phyloP scores from a whole-genome alignment of 2,113 vertebrate genomes.

The Narcine bancroftii region DNA sequence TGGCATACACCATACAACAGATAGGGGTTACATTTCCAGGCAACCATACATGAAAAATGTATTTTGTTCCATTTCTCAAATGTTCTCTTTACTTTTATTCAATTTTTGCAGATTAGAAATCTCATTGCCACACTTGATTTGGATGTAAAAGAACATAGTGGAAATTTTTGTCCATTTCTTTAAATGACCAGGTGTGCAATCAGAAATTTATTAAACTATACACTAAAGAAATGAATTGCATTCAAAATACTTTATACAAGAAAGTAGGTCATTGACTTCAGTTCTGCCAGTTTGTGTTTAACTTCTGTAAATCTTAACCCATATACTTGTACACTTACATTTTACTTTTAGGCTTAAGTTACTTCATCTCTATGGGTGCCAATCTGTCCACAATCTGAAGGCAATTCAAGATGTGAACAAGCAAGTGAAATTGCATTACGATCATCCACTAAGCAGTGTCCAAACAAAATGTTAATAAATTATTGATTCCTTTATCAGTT shows the following conservation, averaged over 20 bases:
- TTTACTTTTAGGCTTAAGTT: conserved; percentile 48
- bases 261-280: too few species aligned
- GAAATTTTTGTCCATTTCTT: background rate
- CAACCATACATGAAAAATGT: background rate
- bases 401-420: conserved; percentile 48
- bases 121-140: too few species aligned
- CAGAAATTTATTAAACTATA: background rate
- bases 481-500: background rate
- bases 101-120: background rate
- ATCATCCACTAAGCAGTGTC: conserved; percentile 37
- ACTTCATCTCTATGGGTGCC: conserved; percentile 52
- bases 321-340: background rate
- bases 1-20: too few species aligned
- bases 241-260: background rate
- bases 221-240: background rate
- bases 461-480: conserved; percentile 19
- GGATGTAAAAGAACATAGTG: background rate
- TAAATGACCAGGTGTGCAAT: background rate
- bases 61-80: background rate
- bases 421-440: conserved; percentile 45
- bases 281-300: background rate
- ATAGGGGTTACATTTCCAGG: too few species aligned
- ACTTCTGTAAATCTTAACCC: background rate
- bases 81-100: background rate
- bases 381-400: conserved; percentile 41